Base-by-base conservation (phyloP, 1,140 invertebrate species). In the Watersipora subatra region DNA sequence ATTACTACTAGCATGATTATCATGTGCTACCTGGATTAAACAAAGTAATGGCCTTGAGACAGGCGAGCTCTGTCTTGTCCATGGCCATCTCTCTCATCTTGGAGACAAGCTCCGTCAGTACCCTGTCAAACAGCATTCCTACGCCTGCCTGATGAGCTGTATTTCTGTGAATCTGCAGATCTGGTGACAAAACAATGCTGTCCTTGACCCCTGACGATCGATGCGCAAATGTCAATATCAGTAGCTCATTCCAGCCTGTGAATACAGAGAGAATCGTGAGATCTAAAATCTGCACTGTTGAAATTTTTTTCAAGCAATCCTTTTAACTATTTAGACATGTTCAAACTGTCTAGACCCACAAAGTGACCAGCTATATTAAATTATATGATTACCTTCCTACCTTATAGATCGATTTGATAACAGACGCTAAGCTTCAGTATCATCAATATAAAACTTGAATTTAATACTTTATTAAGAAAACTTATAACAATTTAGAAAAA, bases 21-120 rank as follows among this genome's bases (percentile, higher is more conserved):
- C n/a, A n/a, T 12, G 34, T 46, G 7, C n/a, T n/a, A 85, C 85
- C 89, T 70, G 93, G 92, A 84, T 98, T 97, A 77, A 93, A 97
- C 24, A 98, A 85, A 69, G 98, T 91, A 74, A 99, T 93, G 61
- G 92, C 88, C 74, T 93, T 86, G 57, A 99, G 83, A 81, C 93
- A 97, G 26, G 92, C 92, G 68, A 97, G 82, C 80, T 99, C 95
- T 12, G 92, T 89, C 74, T 91, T 89, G 79, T 99, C 93, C 85
- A 98, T 89, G 75, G 89, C 89, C 87, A 99, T 89, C 72, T 95
- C 91, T 69, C 91, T 86, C 92, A 98, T 94, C 82, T 97, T 97
- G 12, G 89, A 85, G 17, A 95, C 92, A 26, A 97, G 84, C 82
- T 98, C 95, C 22, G 74, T 76, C 2, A 80, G 69, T 0, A 81